These are phyloP conservation scores for Coelinius sp. DNA, from an alignment of 2,888 invertebrate species.

Conservation along the genomic window DNA sequence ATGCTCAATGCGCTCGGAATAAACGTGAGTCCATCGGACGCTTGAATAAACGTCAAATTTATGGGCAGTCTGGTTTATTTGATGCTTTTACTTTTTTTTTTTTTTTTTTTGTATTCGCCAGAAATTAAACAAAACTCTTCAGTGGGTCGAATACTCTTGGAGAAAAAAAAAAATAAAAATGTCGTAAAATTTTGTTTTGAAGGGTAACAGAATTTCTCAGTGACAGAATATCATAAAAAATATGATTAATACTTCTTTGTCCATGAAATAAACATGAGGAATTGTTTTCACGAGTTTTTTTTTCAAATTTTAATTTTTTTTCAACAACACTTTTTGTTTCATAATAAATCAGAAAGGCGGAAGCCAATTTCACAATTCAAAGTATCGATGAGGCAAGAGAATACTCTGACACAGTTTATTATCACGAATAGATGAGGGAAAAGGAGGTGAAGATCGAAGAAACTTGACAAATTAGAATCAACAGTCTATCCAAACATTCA, in stretches of 20 bases:
- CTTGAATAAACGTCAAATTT: slow-evolving; percentile 19
- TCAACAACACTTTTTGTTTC: background rate
- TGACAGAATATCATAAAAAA: background rate
- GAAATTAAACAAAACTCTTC: background rate
- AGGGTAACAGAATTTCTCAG: background rate
- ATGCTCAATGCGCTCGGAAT: slow-evolving; percentile 11
- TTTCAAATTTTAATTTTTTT: background rate
- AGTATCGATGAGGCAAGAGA: background rate
- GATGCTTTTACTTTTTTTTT: background rate
- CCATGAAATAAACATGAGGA: background rate
- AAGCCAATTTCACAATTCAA: background rate
- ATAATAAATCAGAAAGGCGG: background rate
- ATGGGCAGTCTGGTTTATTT: slow-evolving; percentile 13
- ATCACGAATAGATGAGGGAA: background rate
- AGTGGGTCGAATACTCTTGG: background rate
- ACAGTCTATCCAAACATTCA: background rate
- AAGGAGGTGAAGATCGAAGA: background rate
- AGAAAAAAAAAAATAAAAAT: too few relatives aligned
- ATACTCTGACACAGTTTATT: background rate
- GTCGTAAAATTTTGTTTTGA: background rate
- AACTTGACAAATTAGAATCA: background rate
- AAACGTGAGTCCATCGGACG: slow-evolving; percentile 21
- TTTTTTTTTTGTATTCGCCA: background rate
- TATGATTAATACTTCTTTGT: background rate
- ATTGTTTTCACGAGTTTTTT: background rate